A percentile compares a stretch with the other conserved stretches of the same genome.
Conservation (phyloP, 2,797 vertebrate species). For the Halcyon badia region DNA sequence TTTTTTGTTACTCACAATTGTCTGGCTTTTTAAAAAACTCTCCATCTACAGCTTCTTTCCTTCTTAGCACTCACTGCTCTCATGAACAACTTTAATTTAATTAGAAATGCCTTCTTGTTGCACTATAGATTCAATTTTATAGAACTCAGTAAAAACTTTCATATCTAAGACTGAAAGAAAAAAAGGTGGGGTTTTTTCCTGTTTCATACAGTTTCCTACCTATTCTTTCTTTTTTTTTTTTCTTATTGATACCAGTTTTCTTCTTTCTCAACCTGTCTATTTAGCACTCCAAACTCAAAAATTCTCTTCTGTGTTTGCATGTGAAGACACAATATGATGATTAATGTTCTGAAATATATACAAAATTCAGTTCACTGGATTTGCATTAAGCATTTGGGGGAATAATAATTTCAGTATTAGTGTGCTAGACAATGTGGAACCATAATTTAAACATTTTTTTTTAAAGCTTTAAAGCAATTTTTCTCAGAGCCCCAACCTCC, state of each 20-base stretch:
- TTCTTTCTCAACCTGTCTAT: neutral
- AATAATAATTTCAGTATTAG: neutral
- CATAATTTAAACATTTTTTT: neutral
- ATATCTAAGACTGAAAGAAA: neutral
- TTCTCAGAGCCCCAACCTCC: neutral
- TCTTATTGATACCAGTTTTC: fast-evolving
- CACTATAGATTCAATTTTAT: neutral
- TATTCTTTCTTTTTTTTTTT: neutral
- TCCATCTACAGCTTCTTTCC: neutral
- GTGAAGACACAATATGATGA: neutral
- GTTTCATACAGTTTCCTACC: neutral
- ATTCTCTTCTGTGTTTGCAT: neutral
- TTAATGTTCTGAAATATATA: neutral
- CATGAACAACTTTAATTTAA: neutral
- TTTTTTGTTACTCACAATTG: neutral
- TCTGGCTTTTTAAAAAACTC: neutral
- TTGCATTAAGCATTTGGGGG: neutral
- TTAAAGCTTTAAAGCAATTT: neutral
- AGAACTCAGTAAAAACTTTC: neutral
- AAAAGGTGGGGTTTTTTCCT: neutral
- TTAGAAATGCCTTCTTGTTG: neutral
- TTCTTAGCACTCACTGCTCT: neutral
- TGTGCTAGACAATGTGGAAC: neutral
- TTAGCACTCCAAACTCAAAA: neutral
- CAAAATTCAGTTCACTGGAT: neutral